Conservation (phyloP, 2,888 invertebrate species). For the Drosophila engyochracea region DNA sequence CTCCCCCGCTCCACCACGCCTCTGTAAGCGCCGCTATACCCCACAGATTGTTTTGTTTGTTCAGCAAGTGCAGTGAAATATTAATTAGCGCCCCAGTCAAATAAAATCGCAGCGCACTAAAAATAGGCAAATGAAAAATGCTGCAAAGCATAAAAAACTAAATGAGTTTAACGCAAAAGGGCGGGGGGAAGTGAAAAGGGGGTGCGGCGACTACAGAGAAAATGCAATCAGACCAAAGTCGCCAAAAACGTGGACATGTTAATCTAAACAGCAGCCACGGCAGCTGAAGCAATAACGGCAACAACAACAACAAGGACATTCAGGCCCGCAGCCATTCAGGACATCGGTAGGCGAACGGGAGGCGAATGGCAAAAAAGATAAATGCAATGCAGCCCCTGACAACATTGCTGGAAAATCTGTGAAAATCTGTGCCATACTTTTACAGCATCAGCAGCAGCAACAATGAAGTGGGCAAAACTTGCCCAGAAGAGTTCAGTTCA, state of each 20-base stretch:
- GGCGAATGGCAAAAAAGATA: slow-evolving; percentile 56
- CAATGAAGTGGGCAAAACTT: slow-evolving; percentile 34
- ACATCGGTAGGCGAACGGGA: slow-evolving; percentile 53
- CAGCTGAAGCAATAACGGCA: slow-evolving; percentile 1
- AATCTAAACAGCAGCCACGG: slow-evolving; percentile 31
- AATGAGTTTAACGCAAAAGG: neutral
- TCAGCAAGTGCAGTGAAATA: slow-evolving; percentile 65
- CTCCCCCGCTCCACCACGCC: neutral
- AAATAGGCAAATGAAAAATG: slow-evolving; percentile 34
- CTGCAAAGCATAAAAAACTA: slow-evolving; percentile 21
- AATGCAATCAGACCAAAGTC: slow-evolving; percentile 52
- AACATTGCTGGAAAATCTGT: slow-evolving; percentile 49
- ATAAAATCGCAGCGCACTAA: slow-evolving; percentile 52
- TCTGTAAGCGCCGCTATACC: neutral
- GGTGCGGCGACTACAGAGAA: neutral
- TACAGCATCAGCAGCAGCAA: slow-evolving; percentile 26
- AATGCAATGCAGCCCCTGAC: slow-evolving; percentile 36
- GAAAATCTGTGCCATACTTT: slow-evolving; percentile 53
- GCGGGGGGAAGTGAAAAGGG: too few relatives aligned
- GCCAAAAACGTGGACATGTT: slow-evolving; percentile 46
- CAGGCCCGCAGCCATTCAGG: slow-evolving; percentile 72
- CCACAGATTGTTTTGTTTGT: slow-evolving; percentile 58
- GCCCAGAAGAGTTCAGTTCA: slow-evolving; percentile 29
- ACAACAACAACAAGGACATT: slow-evolving; percentile 44
- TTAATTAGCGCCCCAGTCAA: slow-evolving; percentile 65